These are phyloP conservation scores for Scaptomyza pallida DNA, from an alignment of 1,140 invertebrate species.

Conservation along the genomic window DNA sequence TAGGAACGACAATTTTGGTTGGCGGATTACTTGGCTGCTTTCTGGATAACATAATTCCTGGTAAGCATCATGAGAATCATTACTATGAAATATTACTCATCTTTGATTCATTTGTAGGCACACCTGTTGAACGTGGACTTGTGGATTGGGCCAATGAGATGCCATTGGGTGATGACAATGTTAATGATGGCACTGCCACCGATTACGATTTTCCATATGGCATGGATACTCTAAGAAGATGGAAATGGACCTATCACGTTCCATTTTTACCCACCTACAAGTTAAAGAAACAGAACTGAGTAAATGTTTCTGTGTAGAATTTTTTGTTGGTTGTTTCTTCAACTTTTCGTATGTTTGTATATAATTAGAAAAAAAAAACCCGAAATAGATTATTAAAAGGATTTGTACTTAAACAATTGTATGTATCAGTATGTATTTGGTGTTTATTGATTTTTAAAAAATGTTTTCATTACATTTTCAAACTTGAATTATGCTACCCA, in stretches of 20 bases:
- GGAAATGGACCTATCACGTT: conserved; percentile 87
- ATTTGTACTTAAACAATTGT: conserved; percentile 23
- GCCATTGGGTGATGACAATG: conserved; percentile 85
- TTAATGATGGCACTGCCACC: conserved; percentile 84
- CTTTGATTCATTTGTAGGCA: too few relatives aligned
- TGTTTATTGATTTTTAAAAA: conserved; percentile 48
- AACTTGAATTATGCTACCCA: conserved; percentile 33
- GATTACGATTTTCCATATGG: conserved; percentile 91
- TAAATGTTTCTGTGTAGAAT: not conserved
- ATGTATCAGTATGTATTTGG: conserved; percentile 8
- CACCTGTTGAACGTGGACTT: conserved; percentile 88
- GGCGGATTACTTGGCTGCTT: conserved; percentile 92
- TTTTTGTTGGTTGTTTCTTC: not conserved
- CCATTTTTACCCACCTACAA: conserved; percentile 89
- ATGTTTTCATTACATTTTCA: conserved; percentile 36
- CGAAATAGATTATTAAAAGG: not conserved
- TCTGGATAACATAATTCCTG: conserved; percentile 94
- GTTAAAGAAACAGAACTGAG: conserved; percentile 71
- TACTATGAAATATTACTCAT: not conserved
- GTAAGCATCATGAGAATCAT: conserved; percentile 84
- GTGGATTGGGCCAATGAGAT: conserved; percentile 89
- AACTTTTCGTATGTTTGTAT: not conserved
- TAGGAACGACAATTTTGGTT: conserved; percentile 93
- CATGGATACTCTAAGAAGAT: conserved; percentile 85
- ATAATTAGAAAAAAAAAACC: not conserved